Evolutionary conservation across 2,113 vertebrate genomes (phyloP).

Genomic region (Neogobius melanostomus): DNA sequence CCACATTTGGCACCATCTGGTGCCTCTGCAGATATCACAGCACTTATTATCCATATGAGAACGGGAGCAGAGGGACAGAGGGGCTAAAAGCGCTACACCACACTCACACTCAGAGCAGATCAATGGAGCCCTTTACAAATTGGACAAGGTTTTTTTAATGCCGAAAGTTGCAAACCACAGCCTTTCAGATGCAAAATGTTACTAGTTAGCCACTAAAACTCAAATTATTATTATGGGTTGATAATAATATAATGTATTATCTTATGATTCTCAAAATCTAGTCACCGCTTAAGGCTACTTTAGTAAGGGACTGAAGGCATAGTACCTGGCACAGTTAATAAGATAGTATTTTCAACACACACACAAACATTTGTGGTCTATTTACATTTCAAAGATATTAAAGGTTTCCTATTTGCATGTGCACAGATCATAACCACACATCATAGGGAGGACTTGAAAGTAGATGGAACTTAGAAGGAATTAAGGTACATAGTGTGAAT

Average conservation of each 20-base stretch:
- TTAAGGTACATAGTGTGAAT: too few relatives aligned
- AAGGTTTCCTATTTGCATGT: too few relatives aligned
- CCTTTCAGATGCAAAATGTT: background rate
- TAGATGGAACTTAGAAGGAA: too few relatives aligned
- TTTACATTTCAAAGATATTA: too few relatives aligned
- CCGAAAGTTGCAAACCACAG: background rate
- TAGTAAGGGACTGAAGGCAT: too few relatives aligned
- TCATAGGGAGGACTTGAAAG: too few relatives aligned
- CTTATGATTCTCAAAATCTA: background rate
- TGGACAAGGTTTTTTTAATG: background rate
- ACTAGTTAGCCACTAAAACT: background rate
- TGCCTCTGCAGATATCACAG: constrained; percentile 20
- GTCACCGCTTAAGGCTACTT: too few relatives aligned
- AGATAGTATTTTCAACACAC: too few relatives aligned
- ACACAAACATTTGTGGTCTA: too few relatives aligned
- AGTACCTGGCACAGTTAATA: too few relatives aligned
- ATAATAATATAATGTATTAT: background rate
- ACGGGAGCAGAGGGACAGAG: constrained; percentile 9
- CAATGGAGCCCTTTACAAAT: background rate
- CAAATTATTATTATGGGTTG: background rate
- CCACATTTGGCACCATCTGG: constrained; percentile 43
- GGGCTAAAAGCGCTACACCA: constrained; percentile 17
- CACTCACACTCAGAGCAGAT: background rate
- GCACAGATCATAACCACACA: too few relatives aligned
- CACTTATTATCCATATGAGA: constrained; percentile 39